phyloP scores from a whole-genome alignment of 2,797 vertebrate genomes.

The Heterohyrax brucei region DNA sequence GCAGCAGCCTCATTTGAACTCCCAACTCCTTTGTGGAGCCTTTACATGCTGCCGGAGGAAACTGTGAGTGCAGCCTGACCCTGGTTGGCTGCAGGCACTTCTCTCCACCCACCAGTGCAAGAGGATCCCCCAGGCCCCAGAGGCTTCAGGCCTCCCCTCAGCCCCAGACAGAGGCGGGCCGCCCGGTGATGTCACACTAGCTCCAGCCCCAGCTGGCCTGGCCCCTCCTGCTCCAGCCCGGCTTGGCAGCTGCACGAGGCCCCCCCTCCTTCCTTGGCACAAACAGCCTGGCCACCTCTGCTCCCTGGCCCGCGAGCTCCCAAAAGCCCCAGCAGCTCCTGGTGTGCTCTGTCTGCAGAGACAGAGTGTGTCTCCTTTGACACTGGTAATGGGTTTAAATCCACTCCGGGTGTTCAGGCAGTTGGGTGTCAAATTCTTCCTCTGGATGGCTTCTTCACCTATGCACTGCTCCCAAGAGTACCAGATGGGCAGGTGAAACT shows the following conservation, averaged over 20 bases:
- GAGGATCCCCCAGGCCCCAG: constrained; percentile 87
- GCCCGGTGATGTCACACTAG: constrained; percentile 89
- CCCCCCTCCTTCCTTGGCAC: constrained; percentile 80
- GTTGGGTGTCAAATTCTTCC: background rate
- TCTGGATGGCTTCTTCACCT: background rate
- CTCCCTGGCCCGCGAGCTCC: constrained; percentile 53
- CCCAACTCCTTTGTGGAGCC: constrained; percentile 90
- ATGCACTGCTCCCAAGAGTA: background rate
- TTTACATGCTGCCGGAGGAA: constrained; percentile 87
- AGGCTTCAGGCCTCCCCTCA: constrained; percentile 86
- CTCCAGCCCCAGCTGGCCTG: constrained; percentile 83
- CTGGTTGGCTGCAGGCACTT: constrained; percentile 89
- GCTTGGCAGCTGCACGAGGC: constrained; percentile 73
- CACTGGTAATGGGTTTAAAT: constrained; percentile 56
- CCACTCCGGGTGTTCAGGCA: constrained; percentile 17
- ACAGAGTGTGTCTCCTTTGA: constrained; percentile 29
- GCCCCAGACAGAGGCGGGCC: constrained; percentile 88
- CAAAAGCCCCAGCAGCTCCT: constrained; percentile 58
- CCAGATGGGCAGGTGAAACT: background rate
- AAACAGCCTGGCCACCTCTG: constrained; percentile 68
- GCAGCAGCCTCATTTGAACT: constrained; percentile 90
- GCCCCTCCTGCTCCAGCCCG: constrained; percentile 82
- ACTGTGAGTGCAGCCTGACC: constrained; percentile 82
- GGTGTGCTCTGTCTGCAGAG: background rate
- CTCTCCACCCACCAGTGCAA: constrained; percentile 88